These are phyloP conservation scores for Rapana venosa DNA, from an alignment of 2,888 invertebrate genomes.

Conservation along the genomic window DNA sequence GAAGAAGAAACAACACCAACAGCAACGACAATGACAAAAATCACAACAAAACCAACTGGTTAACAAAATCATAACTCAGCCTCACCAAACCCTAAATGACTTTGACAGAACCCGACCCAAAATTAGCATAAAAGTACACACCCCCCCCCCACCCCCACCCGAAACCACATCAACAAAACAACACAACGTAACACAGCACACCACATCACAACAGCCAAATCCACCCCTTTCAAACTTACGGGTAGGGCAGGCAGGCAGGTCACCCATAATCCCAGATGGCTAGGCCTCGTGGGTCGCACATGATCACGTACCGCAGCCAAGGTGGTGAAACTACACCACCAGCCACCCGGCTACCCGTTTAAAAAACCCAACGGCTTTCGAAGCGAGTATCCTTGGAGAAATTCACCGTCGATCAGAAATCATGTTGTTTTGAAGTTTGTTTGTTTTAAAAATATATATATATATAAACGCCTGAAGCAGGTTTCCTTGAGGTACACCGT, in stretches of 20 bases:
- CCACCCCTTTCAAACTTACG: neutral
- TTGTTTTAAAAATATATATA: too few relatives aligned
- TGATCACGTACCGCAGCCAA: conserved; percentile 31
- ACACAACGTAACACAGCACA: neutral
- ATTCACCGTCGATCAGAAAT: too few relatives aligned
- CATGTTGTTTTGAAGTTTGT: too few relatives aligned
- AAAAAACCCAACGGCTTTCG: neutral
- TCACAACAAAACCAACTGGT: neutral
- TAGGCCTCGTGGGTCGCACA: conserved; percentile 28
- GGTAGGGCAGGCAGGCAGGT: conserved; percentile 4
- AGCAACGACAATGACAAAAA: too few relatives aligned
- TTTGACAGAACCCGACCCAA: neutral
- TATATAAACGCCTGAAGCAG: too few relatives aligned
- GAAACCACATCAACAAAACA: neutral
- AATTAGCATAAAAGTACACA: neutral
- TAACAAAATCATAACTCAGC: too few relatives aligned
- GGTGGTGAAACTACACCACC: neutral
- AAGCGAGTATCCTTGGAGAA: too few relatives aligned
- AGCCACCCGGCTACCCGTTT: conserved; percentile 7
- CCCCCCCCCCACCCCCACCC: neutral
- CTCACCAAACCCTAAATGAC: too few relatives aligned
- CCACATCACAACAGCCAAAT: neutral
- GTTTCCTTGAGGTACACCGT: too few relatives aligned
- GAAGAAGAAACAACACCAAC: neutral
- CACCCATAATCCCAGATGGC: conserved; percentile 29